A percentile compares a stretch with the other conserved stretches of the same genome.
phyloP scores from a whole-genome alignment of 2,888 invertebrate genomes.

The Dolichomitus sp. region DNA sequence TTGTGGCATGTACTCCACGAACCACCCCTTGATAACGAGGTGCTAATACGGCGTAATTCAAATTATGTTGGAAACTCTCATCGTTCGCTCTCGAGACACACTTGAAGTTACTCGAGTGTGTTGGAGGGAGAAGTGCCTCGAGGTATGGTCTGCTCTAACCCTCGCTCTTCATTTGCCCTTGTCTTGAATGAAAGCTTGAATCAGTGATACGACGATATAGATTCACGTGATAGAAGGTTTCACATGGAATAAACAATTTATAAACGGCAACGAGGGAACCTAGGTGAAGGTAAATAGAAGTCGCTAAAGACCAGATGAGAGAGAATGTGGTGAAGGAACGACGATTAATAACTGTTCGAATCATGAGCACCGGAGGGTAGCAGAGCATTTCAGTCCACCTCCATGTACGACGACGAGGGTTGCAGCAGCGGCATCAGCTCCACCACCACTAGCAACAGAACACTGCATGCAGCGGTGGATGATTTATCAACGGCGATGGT shows the following conservation, averaged over 20 bases:
- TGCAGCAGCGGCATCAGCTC: not conserved
- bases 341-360: constrained; percentile 70
- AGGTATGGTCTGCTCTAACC: not conserved
- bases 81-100: constrained; percentile 56
- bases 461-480: constrained; percentile 33
- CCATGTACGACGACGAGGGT: constrained; percentile 2
- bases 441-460: not conserved
- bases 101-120: constrained; percentile 49
- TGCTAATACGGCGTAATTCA: constrained; percentile 66
- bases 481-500: constrained; percentile 65
- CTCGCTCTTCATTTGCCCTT: constrained; percentile 19
- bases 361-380: constrained; percentile 55
- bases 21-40: constrained; percentile 63
- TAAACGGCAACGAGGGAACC: constrained; percentile 49
- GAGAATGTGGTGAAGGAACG: constrained; percentile 39
- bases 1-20: constrained; percentile 56
- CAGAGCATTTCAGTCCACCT: constrained; percentile 13
- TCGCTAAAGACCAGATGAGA: constrained; percentile 9
- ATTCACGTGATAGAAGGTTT: not conserved
- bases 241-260: constrained; percentile 58
- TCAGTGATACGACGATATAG: not conserved
- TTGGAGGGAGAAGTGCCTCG: constrained; percentile 1
- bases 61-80: constrained; percentile 47
- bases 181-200: constrained; percentile 12
- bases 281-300: constrained; percentile 7